These are phyloP conservation scores for Sinotaia quadrata DNA, from an alignment of 2,888 invertebrate genomes.

Conservation along the genomic window DNA sequence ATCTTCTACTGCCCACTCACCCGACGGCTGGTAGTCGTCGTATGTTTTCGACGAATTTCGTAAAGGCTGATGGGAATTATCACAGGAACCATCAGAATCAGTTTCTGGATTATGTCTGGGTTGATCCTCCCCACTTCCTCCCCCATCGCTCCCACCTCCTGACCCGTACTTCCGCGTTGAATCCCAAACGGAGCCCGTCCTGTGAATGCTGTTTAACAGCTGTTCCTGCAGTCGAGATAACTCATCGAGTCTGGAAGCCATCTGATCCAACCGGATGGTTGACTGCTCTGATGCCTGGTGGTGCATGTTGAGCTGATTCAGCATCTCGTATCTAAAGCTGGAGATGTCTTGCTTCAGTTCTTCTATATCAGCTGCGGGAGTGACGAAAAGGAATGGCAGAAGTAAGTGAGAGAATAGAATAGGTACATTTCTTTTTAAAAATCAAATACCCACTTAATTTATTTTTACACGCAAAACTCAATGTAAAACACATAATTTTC, in stretches of 20 bases:
- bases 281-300: conserved; percentile 42
- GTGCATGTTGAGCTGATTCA: conserved; percentile 55
- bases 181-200: neutral
- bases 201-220: conserved; percentile 12
- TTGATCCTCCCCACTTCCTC: neutral
- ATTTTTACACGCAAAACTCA: too few relatives aligned
- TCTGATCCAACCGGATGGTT: conserved; percentile 37
- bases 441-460: too few relatives aligned
- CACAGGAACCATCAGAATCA: neutral
- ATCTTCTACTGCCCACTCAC: neutral
- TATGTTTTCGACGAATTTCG: neutral
- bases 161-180: neutral
- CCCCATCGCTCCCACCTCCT: neutral
- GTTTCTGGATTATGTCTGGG: neutral
- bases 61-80: neutral
- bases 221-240: conserved; percentile 29
- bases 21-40: neutral
- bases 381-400: too few relatives aligned
- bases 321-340: conserved; percentile 65
- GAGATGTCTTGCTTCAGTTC: conserved; percentile 67
- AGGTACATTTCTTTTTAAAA: too few relatives aligned
- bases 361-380: conserved; percentile 56
- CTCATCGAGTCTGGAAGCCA: conserved; percentile 34
- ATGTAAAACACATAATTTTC: too few relatives aligned
- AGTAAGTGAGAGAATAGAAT: too few relatives aligned